phyloP scores from a whole-genome alignment of 1,140 invertebrate species.

The Drosophila prosaltans region DNA sequence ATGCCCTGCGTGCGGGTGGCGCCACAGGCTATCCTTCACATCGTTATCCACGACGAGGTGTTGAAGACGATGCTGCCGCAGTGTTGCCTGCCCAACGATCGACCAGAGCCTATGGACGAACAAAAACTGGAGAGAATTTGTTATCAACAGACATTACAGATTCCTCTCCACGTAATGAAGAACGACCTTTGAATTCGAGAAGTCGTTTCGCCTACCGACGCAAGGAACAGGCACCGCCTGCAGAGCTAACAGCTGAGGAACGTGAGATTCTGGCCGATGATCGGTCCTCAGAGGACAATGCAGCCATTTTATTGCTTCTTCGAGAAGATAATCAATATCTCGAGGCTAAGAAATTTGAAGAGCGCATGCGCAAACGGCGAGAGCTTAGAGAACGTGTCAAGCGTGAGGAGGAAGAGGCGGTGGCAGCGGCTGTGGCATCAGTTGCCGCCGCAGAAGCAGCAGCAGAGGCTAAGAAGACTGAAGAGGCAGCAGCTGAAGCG shows the following conservation, averaged over 20 bases:
- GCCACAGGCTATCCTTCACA: constrained; percentile 64
- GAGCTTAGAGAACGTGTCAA: constrained; percentile 91
- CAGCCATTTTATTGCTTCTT: constrained; percentile 71
- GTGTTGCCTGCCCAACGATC: constrained; percentile 11
- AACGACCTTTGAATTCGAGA: constrained; percentile 49
- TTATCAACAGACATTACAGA: constrained; percentile 34
- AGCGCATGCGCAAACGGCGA: constrained; percentile 89
- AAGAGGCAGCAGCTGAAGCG: constrained; percentile 76
- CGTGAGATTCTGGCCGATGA: constrained; percentile 71
- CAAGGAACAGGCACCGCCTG: constrained; percentile 40
- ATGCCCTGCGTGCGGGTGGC: constrained; percentile 65
- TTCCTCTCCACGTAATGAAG: constrained; percentile 18
- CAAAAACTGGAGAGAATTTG: constrained; percentile 58
- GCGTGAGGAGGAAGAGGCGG: constrained; percentile 88
- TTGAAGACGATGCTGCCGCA: constrained; percentile 33
- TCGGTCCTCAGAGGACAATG: constrained; percentile 79
- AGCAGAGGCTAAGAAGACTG: constrained; percentile 78
- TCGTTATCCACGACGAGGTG: constrained; percentile 49
- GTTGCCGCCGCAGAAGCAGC: constrained; percentile 40
- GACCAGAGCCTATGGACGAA: constrained; percentile 57
- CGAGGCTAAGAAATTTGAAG: constrained; percentile 84
- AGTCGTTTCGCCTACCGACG: constrained; percentile 70
- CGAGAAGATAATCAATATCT: constrained; percentile 84
- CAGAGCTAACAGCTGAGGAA: constrained; percentile 67
- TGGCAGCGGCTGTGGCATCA: constrained; percentile 42